Base-by-base conservation (phyloP, 2,888 invertebrate species). In the Dione juno region DNA sequence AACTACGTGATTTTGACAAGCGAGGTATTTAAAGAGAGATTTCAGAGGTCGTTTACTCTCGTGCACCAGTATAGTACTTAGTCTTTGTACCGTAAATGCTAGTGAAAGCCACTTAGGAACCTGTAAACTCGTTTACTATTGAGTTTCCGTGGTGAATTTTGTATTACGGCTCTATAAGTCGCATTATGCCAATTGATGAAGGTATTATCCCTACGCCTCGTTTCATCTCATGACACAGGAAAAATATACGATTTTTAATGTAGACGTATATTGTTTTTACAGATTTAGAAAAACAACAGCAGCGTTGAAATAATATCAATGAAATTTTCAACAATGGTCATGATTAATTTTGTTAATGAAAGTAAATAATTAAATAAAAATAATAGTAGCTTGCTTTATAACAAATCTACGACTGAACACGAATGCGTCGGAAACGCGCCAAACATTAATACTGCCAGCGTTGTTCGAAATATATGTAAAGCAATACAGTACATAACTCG, bases 71-170 rank as follows among this genome's bases (percentile, higher is more conserved):
- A 61, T 59, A 63, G 48, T 69, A 66, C 53, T 63, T 52, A 72
- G 61, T 70, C 61, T 70, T 70, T 45, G 52, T 65, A 64, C 76
- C 76, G 75, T 79, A 75, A 77, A 75, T 64, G 73, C 57, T 63
- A 77, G 79, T 77, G 79, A 79, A 79, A 79, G 76, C 76, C 72
- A 67, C 72, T 66, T 69, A 63, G 73, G 74, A 71, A 73, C 75
- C 69, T 73, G 75, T 69, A 74, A 67, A 67, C 72, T 76, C 70
- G 72, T 74, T 76, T 74, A 68, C 68, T 61, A 70, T 74, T 71
- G 72, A 75, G 72, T 75, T 75, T 73, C 68, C 67, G 59, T 50
- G 45, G 61, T 66, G 35, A 16, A 37, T 40, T 64, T 50, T 50
- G 63, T 48, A 48, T 64, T 50, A 40, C 11, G 16, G 3, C 3